A percentile compares a stretch with the other conserved stretches of the same genome.
Evolutionary conservation across 2,113 vertebrate species (phyloP).

Genomic region (Rattus rattus): DNA sequence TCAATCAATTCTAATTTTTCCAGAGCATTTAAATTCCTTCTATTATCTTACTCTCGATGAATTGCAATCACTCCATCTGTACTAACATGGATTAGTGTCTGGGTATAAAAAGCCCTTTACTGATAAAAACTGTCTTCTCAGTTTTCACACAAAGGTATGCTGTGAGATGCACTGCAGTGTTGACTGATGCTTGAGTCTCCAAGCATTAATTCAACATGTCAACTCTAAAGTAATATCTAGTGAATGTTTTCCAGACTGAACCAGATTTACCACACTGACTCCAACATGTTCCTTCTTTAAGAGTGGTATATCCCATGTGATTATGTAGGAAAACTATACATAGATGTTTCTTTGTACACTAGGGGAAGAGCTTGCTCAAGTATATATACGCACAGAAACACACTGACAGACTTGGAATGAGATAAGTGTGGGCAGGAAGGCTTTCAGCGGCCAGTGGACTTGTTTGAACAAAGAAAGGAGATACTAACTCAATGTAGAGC

Average conservation of each 20-base stretch:
- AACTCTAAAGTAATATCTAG: background rate
- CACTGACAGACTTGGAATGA: background rate
- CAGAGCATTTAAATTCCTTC: slow-evolving; percentile 69
- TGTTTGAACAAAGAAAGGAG: background rate
- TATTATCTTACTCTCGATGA: slow-evolving; percentile 62
- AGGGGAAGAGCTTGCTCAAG: background rate
- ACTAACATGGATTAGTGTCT: slow-evolving; percentile 45
- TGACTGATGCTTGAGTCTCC: background rate
- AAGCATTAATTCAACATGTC: background rate
- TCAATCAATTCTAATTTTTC: slow-evolving; percentile 75
- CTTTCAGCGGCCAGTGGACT: background rate
- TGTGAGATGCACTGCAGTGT: background rate
- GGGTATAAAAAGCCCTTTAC: slow-evolving; percentile 33
- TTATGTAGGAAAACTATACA: background rate
- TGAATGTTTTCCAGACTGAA: background rate
- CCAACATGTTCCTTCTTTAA: slow-evolving; percentile 34
- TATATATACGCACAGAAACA: background rate
- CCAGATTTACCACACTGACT: background rate
- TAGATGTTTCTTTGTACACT: background rate
- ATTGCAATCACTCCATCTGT: slow-evolving; percentile 3
- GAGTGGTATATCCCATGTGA: background rate
- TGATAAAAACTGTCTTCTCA: slow-evolving; percentile 48
- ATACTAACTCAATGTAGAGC: background rate
- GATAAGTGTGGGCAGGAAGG: background rate
- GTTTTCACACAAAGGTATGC: background rate